Conservation (phyloP, 2,888 invertebrate genomes). For the Amorpha juglandis region DNA sequence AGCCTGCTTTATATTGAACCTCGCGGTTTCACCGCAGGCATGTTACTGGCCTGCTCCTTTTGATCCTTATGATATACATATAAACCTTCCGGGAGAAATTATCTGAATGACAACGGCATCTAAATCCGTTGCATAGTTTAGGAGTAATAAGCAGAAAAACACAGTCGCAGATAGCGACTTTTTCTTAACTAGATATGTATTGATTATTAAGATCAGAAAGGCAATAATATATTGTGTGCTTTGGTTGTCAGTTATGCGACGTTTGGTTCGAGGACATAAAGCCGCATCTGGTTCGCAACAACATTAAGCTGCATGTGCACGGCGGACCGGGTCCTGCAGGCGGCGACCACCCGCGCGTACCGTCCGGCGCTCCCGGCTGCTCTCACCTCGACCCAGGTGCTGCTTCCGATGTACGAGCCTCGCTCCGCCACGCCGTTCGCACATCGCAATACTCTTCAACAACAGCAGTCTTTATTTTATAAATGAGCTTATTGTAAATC, state of each 20-base stretch:
- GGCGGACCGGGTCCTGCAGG: slow-evolving; percentile 41
- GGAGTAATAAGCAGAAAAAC: no score
- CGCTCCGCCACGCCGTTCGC: slow-evolving; percentile 40
- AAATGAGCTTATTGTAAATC: neutral
- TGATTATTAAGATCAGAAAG: neutral
- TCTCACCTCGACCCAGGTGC: slow-evolving; percentile 77
- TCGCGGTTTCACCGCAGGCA: no score
- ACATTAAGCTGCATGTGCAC: slow-evolving; percentile 73
- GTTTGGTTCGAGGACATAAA: slow-evolving; percentile 80
- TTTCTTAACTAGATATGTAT: no score
- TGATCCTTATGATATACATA: no score
- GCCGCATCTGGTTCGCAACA: slow-evolving; percentile 71
- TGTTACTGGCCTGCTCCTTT: no score
- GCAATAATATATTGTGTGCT: neutral
- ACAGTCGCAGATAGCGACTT: no score
- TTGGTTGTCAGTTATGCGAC: slow-evolving; percentile 70
- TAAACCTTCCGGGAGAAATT: no score
- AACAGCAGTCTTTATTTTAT: neutral
- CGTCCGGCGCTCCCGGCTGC: slow-evolving; percentile 50
- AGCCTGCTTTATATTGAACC: neutral
- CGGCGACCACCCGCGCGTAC: slow-evolving; percentile 49
- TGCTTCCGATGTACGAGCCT: slow-evolving; percentile 73
- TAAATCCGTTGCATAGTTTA: no score
- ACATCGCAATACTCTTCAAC: neutral
- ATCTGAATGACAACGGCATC: no score